Conservation (phyloP, 2,113 vertebrate species). For the Mesembrinibis cayennensis region DNA sequence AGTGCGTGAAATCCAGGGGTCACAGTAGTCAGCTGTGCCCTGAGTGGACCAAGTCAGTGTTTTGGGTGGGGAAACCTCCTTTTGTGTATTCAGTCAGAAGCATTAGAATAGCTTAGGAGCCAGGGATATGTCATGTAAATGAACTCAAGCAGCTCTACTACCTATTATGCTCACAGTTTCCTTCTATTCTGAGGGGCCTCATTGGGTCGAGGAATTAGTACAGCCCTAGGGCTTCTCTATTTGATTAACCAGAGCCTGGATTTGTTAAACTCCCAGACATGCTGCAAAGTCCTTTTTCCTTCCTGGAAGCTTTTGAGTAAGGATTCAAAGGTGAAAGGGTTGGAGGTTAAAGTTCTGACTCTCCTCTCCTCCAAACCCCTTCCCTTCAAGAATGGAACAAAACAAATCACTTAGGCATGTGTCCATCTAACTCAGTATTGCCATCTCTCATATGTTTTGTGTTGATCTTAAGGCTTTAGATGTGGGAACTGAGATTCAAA, state of each 20-base stretch:
- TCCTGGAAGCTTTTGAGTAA: conserved; percentile 53
- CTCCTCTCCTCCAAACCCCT: conserved; percentile 3
- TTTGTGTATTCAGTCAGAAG: background rate
- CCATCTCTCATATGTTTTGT: conserved; percentile 28
- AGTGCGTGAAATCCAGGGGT: background rate
- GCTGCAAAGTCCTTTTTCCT: conserved; percentile 43
- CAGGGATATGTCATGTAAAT: conserved; percentile 36
- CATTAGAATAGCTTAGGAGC: conserved; percentile 6
- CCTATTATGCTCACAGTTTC: conserved; percentile 24
- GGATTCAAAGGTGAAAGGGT: conserved; percentile 61
- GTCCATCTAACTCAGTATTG: background rate
- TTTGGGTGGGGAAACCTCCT: conserved; percentile 20
- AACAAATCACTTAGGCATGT: conserved; percentile 46
- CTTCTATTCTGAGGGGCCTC: conserved; percentile 38
- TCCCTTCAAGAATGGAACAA: conserved; percentile 36
- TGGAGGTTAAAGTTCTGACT: conserved; percentile 59
- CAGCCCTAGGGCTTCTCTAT: conserved; percentile 49
- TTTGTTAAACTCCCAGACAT: conserved; percentile 52
- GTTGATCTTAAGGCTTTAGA: conserved; percentile 17
- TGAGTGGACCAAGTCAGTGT: background rate
- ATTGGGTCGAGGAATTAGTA: conserved; percentile 41
- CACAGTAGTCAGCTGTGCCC: background rate
- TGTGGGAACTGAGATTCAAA: background rate
- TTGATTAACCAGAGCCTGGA: conserved; percentile 45
- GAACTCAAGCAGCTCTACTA: conserved; percentile 42